phyloP scores from a whole-genome alignment of 1,140 invertebrate species.

The Atta colombica region DNA sequence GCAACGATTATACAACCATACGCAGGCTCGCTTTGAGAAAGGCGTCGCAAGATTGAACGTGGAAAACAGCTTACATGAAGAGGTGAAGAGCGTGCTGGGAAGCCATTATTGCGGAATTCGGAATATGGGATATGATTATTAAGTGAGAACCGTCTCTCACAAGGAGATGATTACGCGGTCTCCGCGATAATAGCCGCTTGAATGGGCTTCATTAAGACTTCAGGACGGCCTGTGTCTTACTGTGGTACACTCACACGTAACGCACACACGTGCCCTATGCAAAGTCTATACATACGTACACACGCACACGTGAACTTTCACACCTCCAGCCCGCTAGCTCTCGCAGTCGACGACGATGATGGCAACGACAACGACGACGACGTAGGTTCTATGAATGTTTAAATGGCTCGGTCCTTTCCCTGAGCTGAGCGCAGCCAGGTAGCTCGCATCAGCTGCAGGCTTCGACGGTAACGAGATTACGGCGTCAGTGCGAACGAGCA shows the following conservation, averaged over 20 bases:
- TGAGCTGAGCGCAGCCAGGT: conserved; percentile 45
- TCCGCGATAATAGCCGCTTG: conserved; percentile 84
- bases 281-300: conserved; percentile 34
- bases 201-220: conserved; percentile 86
- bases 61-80: conserved; percentile 70
- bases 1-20: conserved; percentile 2
- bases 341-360: conserved; percentile 25
- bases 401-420: conserved; percentile 67
- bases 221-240: conserved; percentile 68
- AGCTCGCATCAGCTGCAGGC: conserved; percentile 67
- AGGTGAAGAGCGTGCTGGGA: conserved; percentile 73
- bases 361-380: not conserved
- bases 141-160: conserved; percentile 81
- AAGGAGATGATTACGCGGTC: conserved; percentile 83
- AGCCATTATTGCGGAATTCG: conserved; percentile 81
- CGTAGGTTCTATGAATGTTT: conserved; percentile 75
- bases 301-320: conserved; percentile 56
- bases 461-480: conserved; percentile 75
- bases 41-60: conserved; percentile 75
- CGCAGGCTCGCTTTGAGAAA: conserved; percentile 19
- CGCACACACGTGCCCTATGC: conserved; percentile 29
- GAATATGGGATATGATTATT: conserved; percentile 84
- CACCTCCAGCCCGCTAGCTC: conserved; percentile 10
- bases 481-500: conserved; percentile 64
- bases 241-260: not conserved